These are phyloP conservation scores for Drosophila tripunctata DNA, from an alignment of 2,888 invertebrate species.

Conservation along the genomic window DNA sequence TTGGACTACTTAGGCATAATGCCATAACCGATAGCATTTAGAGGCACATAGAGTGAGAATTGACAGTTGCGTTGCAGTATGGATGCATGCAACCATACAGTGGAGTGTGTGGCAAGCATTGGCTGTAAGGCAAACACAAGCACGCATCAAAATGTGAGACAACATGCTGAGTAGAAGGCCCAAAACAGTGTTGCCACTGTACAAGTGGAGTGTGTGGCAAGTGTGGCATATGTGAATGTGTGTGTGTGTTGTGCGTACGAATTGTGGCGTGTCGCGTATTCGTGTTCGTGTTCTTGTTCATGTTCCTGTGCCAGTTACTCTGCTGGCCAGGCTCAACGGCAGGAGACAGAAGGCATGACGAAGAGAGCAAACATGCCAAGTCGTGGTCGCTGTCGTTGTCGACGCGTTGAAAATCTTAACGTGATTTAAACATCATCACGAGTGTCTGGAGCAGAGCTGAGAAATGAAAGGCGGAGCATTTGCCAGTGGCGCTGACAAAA, in stretches of 20 bases:
- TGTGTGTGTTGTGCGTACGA: constrained; percentile 26
- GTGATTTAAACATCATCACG: constrained; percentile 67
- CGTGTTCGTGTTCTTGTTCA: neutral
- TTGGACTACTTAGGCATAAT: constrained; percentile 6
- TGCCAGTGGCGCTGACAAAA: constrained; percentile 16
- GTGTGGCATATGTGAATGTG: constrained; percentile 4
- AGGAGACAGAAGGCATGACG: neutral
- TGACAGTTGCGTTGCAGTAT: constrained; percentile 3
- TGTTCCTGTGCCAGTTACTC: neutral
- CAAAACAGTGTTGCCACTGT: constrained; percentile 17
- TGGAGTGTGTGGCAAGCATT: constrained; percentile 13
- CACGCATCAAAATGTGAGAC: constrained; percentile 4
- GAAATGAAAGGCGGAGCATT: constrained; percentile 7
- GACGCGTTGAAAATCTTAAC: constrained; percentile 68
- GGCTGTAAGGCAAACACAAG: constrained; percentile 5
- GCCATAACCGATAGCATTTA: neutral
- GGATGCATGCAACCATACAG: constrained; percentile 8
- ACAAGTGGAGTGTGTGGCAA: neutral
- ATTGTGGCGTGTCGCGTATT: constrained; percentile 22
- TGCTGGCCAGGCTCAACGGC: constrained; percentile 11
- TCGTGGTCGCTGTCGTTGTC: constrained; percentile 37
- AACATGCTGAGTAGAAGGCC: neutral
- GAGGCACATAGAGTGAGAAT: neutral
- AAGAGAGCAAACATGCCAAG: constrained; percentile 60
- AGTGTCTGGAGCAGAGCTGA: constrained; percentile 26